These are phyloP conservation scores for Wasmannia auropunctata DNA, from an alignment of 1,140 invertebrate species.

Conservation along the genomic window DNA sequence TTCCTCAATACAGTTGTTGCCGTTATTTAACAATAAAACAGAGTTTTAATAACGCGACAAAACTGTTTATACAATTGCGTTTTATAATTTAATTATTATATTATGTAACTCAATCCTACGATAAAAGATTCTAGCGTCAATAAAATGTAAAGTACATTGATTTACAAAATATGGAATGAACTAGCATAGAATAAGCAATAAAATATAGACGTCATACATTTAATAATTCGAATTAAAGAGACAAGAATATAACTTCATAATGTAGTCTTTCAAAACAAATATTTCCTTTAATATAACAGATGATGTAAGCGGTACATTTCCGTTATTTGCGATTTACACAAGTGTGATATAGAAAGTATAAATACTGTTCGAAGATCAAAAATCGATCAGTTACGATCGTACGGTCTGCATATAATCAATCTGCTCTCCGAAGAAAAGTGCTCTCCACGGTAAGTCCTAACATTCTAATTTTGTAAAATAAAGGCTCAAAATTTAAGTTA, in stretches of 20 bases:
- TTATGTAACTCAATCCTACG: neutral
- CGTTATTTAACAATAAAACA: constrained; percentile 5
- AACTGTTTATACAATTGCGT: neutral
- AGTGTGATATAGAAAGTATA: constrained; percentile 3
- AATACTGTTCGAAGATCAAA: neutral
- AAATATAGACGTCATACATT: no score
- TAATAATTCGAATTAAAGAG: neutral
- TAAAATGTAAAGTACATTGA: neutral
- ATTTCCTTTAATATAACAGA: neutral
- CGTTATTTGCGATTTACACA: constrained; percentile 1
- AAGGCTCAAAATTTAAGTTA: neutral
- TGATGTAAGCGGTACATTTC: neutral
- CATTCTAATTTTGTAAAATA: neutral
- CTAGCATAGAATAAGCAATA: no score
- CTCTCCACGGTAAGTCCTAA: neutral
- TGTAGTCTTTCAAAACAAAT: neutral
- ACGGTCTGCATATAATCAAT: neutral
- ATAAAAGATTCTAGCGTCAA: neutral
- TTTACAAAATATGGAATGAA: neutral
- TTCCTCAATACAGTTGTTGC: neutral
- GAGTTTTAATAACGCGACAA: neutral
- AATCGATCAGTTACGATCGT: neutral
- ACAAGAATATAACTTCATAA: neutral
- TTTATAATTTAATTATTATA: constrained; percentile 10
- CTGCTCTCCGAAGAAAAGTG: neutral